Base-by-base conservation (phyloP, 1,140 invertebrate species). In the Aporrectodea caliginosa region DNA sequence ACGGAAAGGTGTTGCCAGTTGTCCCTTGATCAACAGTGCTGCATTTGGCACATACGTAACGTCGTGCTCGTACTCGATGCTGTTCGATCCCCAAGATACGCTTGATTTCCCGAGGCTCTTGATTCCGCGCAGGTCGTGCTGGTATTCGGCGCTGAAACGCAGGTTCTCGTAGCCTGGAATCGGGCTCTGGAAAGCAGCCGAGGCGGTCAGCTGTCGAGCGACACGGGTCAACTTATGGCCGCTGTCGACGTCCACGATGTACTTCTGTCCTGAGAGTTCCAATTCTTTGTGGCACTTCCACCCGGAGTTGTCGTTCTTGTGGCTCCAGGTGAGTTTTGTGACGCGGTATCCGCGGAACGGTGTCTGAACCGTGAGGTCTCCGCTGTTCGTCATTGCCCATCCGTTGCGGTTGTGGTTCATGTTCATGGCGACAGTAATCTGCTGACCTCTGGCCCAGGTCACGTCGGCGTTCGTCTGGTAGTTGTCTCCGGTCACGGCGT, bases 331-430 rank as follows among this genome's bases (percentile, higher is more conserved):
- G 0, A 84, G 1, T 2, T 78, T 73, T 1, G 79, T 78, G 22
- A 79, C 77, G 43, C 79, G 78, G 2, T 81, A 35, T 16, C 73
- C n/a, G 0, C 70, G 32, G 58, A 82, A 78, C 69, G 83, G 78
- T 35, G 83, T 82, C 43, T 82, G 83, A 14, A 84, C 29, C 34
- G 78, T 77, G 12, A 85, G 33, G 30, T 74, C 73, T 58, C 81
- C 83, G 30, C 75, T 79, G 12, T 76, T 79, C 22, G 68, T 72
- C n/a, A 83, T 30, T 35, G 34, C 30, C n/a, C 69, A 31, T n/a
- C 43, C 74, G 34, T 27, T 32, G 35, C 81, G n/a, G 27, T 71
- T 22, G 78, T 70, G 69, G 74, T 80, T 75, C 34, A 73, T 34
- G 43, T 27, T 58, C 0, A 80, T 35, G 68, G 29, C 69, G 30